Percentiles rank a stretch among this genome's conserved stretches.
These are phyloP conservation scores for Cataglyphis altisquamis DNA, from an alignment of 2,888 invertebrate species.

Conservation along the genomic window DNA sequence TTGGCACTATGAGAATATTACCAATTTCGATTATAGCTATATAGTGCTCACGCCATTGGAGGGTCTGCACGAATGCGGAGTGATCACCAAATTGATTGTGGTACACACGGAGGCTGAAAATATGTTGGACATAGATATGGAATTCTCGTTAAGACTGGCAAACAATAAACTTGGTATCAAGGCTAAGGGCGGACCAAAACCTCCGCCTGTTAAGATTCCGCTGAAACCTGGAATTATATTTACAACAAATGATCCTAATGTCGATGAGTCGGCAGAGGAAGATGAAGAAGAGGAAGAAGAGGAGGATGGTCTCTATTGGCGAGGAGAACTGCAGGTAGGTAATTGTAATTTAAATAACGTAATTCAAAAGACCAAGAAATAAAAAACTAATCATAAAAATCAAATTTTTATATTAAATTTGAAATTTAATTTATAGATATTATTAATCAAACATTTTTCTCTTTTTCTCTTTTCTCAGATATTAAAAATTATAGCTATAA, in stretches of 20 bases:
- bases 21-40: constrained; percentile 93
- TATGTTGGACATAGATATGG: constrained; percentile 88
- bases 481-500: neutral
- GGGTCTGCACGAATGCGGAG: constrained; percentile 92
- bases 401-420: neutral
- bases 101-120: constrained; percentile 74
- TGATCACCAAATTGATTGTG: constrained; percentile 91
- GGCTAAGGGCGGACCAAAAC: constrained; percentile 79
- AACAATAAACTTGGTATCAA: constrained; percentile 88
- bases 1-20: constrained; percentile 90
- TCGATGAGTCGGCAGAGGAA: neutral
- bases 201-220: constrained; percentile 76
- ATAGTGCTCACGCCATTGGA: constrained; percentile 92
- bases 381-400: constrained; percentile 14
- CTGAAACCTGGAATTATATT: constrained; percentile 60
- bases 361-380: neutral
- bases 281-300: constrained; percentile 82
- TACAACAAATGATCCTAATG: neutral
- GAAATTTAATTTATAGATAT: neutral
- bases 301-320: constrained; percentile 87
- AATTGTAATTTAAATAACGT: constrained; percentile 53
- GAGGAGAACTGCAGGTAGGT: constrained; percentile 88
- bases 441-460: constrained; percentile 1
- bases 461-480: neutral
- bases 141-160: constrained; percentile 90